Conservation (phyloP, 1,140 invertebrate species). For the Brachionus asplanchnoidis region DNA sequence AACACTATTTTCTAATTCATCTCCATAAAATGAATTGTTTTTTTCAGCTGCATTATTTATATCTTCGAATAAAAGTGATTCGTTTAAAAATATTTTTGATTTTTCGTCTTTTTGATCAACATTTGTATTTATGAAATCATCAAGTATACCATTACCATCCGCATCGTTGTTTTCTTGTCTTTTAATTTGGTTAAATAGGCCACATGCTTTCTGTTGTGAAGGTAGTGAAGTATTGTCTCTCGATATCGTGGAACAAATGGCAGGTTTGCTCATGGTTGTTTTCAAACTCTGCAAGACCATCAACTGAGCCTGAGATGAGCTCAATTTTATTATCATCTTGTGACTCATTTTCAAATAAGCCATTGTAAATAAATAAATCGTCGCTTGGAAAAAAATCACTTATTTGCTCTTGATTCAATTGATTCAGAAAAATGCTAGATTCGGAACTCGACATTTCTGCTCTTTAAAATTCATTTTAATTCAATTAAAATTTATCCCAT, state of each 20-base stretch:
- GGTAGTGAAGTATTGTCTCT: background rate
- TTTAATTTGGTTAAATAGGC: background rate
- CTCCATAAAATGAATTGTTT: background rate
- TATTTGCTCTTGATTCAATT: too few species aligned
- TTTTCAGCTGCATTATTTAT: background rate
- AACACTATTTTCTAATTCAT: background rate
- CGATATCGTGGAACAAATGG: background rate
- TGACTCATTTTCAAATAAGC: too few species aligned
- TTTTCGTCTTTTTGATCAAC: background rate
- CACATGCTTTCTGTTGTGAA: slow-evolving; percentile 28
- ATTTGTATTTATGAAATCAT: background rate
- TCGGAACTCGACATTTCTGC: too few species aligned
- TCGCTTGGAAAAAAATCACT: too few species aligned
- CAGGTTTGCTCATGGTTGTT: background rate
- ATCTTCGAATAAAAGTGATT: background rate
- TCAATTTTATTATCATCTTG: background rate
- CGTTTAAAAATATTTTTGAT: background rate
- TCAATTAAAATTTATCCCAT: background rate
- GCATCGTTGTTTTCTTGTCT: background rate
- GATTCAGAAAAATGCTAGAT: too few species aligned
- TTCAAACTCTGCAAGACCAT: background rate
- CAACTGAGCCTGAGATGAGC: background rate
- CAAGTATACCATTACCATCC: background rate
- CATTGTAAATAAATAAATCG: too few species aligned
- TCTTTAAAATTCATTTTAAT: too few species aligned